phyloP scores from a whole-genome alignment of 1,140 invertebrate genomes.

The Microplitis demolitor region DNA sequence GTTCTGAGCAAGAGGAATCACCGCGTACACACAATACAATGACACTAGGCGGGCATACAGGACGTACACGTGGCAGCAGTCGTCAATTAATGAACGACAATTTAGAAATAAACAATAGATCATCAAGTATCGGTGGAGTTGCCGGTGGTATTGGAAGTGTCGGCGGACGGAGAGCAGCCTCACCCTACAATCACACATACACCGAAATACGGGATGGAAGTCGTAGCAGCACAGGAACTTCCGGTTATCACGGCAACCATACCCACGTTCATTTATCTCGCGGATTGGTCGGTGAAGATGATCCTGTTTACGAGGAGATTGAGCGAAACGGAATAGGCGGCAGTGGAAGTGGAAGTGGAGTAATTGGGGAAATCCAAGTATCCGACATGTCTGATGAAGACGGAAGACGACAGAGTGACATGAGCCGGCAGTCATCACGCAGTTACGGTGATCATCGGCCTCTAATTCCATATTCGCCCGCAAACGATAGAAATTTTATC shows the following conservation, averaged over 20 bases:
- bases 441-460: constrained; percentile 82
- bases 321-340: constrained; percentile 60
- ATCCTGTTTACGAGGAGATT: constrained; percentile 83
- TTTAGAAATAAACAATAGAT: constrained; percentile 38
- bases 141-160: constrained; percentile 17
- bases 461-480: constrained; percentile 72
- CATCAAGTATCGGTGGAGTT: constrained; percentile 15
- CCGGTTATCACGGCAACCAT: constrained; percentile 27
- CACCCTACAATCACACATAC: constrained; percentile 70
- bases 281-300: constrained; percentile 64
- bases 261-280: constrained; percentile 43
- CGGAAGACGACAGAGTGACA: constrained; percentile 76
- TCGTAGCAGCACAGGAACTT: constrained; percentile 36
- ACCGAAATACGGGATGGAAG: constrained; percentile 67
- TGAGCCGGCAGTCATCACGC: constrained; percentile 75
- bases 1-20: constrained; percentile 70
- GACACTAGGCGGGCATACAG: constrained; percentile 52
- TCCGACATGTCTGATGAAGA: constrained; percentile 82
- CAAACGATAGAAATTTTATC: constrained; percentile 61
- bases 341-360: constrained; percentile 50
- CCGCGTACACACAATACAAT: constrained; percentile 64
- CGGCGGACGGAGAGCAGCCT: constrained; percentile 50
- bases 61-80: constrained; percentile 30
- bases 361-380: constrained; percentile 68
- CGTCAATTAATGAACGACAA: constrained; percentile 46